Conservation (phyloP, 2,888 invertebrate species). For the Syrista parreyssii region DNA sequence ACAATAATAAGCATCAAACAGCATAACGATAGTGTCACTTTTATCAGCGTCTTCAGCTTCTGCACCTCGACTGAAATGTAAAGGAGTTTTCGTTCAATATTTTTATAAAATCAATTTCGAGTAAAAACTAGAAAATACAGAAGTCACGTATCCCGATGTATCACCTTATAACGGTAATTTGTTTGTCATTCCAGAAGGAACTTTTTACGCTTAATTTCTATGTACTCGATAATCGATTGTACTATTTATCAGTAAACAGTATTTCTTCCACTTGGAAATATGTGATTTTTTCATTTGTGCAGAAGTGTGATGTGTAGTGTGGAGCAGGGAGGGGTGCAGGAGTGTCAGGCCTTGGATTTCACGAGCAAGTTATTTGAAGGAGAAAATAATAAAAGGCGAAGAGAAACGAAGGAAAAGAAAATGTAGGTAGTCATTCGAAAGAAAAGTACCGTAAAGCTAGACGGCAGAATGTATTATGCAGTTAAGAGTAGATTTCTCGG, state of each 20-base stretch:
- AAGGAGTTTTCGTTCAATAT: background rate
- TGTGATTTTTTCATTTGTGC: slow-evolving; percentile 2
- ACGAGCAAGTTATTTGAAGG: background rate
- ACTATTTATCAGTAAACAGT: background rate
- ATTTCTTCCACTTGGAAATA: slow-evolving; percentile 5
- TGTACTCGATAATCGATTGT: background rate
- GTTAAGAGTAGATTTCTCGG: background rate
- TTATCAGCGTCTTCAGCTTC: slow-evolving; percentile 34
- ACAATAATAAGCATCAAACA: slow-evolving; percentile 34
- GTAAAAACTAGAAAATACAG: too few relatives aligned
- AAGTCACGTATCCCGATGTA: too few relatives aligned
- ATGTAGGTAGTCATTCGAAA: background rate
- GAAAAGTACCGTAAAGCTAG: background rate
- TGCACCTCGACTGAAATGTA: slow-evolving; percentile 41
- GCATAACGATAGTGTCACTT: slow-evolving; percentile 38
- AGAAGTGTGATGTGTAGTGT: background rate
- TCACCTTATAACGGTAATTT: too few relatives aligned
- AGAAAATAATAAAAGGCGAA: background rate
- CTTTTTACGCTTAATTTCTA: background rate
- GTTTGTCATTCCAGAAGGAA: too few relatives aligned
- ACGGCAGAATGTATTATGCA: background rate
- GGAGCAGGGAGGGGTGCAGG: background rate
- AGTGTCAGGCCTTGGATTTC: background rate
- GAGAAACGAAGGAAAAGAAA: background rate
- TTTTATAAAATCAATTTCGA: too few relatives aligned